These are phyloP conservation scores for Sympetrum striolatum DNA, from an alignment of 2,888 invertebrate genomes.

Conservation along the genomic window DNA sequence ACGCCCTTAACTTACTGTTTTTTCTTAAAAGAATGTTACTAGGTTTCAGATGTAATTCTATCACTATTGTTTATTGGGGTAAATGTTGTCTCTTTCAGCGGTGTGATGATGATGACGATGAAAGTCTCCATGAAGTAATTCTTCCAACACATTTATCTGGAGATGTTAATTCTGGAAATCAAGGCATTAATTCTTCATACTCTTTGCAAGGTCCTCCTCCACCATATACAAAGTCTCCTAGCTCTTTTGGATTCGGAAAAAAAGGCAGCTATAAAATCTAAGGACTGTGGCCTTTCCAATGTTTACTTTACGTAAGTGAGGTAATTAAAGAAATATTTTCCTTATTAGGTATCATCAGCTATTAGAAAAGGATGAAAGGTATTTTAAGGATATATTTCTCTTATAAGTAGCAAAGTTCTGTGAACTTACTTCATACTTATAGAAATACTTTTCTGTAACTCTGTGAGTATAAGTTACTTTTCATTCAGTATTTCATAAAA, in stretches of 20 bases:
- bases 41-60: no score
- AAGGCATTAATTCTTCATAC: background rate
- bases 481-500: background rate
- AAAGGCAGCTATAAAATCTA: conserved; percentile 22
- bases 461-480: background rate
- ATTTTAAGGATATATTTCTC: background rate
- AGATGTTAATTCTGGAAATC: background rate
- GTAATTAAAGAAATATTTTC: background rate
- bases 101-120: conserved; percentile 31
- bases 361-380: background rate
- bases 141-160: conserved; percentile 1
- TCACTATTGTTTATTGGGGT: no score
- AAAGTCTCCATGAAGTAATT: conserved; percentile 27
- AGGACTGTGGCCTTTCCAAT: background rate
- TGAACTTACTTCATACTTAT: background rate
- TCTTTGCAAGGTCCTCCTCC: conserved; percentile 10
- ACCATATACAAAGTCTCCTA: conserved; percentile 2
- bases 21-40: no score
- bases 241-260: background rate
- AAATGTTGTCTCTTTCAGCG: background rate
- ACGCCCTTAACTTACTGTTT: no score
- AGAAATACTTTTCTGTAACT: background rate
- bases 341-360: background rate
- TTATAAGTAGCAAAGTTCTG: background rate
- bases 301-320: background rate